phyloP scores from a whole-genome alignment of 2,113 vertebrate genomes.

The Laticauda laticaudata region DNA sequence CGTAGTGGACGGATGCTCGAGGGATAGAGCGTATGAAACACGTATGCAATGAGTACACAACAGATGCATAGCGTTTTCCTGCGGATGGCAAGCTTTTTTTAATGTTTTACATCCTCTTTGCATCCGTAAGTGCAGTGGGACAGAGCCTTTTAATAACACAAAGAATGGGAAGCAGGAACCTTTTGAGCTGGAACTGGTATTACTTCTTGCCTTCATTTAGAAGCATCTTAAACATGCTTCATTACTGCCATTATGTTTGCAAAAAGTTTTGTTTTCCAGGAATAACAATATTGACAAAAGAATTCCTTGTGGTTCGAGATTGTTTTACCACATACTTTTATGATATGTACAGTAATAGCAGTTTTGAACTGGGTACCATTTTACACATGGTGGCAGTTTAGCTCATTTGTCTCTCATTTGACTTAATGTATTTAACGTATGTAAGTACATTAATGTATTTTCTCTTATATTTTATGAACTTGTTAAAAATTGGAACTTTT shows the following conservation, averaged over 20 bases:
- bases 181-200: conserved; percentile 28
- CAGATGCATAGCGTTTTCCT: no score
- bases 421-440: background rate
- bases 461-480: background rate
- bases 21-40: no score
- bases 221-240: conserved; percentile 16
- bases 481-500: background rate
- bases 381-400: conserved; percentile 15
- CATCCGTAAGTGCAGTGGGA: no score
- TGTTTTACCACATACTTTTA: background rate
- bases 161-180: conserved; percentile 47
- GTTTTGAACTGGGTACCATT: background rate
- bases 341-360: background rate
- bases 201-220: conserved; percentile 16
- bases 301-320: background rate
- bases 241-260: conserved; percentile 14
- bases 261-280: conserved; percentile 7
- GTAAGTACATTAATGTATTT: background rate
- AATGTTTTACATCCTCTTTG: no score
- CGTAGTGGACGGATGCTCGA: no score
- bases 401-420: background rate
- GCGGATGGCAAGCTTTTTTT: no score
- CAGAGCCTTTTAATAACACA: conserved; percentile 41
- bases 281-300: background rate
- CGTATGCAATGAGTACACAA: no score